Percentiles rank a stretch among this genome's conserved stretches.
These are phyloP conservation scores for Lates calcarifer DNA, from an alignment of 2,113 vertebrate genomes.

Conservation along the genomic window DNA sequence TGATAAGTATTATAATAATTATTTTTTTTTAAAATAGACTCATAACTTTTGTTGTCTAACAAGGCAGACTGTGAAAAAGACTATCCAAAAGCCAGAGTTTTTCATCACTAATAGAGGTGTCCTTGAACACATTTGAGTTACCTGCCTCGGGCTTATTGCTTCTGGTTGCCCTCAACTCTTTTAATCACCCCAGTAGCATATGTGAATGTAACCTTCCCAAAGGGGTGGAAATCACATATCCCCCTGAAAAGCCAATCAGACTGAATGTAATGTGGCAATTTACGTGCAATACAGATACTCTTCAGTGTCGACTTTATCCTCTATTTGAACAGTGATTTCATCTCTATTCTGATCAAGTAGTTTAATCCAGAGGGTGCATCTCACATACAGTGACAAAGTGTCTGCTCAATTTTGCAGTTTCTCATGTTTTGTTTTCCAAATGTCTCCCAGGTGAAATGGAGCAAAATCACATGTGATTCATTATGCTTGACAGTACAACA, in stretches of 20 bases:
- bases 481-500: not conserved
- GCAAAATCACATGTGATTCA: not conserved
- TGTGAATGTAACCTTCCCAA: constrained; percentile 35
- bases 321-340: not conserved
- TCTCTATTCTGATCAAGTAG: constrained; percentile 25
- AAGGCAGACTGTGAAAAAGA: not conserved
- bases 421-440: not conserved
- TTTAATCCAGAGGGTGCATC: constrained; percentile 15
- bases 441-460: not conserved
- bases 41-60: not conserved
- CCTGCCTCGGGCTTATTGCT: constrained; percentile 36
- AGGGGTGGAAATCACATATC: constrained; percentile 15
- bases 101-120: constrained; percentile 22
- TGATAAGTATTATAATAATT: not conserved
- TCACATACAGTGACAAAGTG: not conserved
- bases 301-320: not conserved
- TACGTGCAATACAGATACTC: constrained; percentile 9
- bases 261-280: constrained; percentile 10
- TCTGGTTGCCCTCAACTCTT: constrained; percentile 24
- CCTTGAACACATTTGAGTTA: constrained; percentile 52
- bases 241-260: constrained; percentile 39
- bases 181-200: constrained; percentile 33
- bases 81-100: constrained; percentile 11
- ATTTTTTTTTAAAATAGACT: not conserved
- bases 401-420: constrained; percentile 10